Evolutionary conservation across 2,888 invertebrate species (phyloP).

Genomic region (Ctena decussata): DNA sequence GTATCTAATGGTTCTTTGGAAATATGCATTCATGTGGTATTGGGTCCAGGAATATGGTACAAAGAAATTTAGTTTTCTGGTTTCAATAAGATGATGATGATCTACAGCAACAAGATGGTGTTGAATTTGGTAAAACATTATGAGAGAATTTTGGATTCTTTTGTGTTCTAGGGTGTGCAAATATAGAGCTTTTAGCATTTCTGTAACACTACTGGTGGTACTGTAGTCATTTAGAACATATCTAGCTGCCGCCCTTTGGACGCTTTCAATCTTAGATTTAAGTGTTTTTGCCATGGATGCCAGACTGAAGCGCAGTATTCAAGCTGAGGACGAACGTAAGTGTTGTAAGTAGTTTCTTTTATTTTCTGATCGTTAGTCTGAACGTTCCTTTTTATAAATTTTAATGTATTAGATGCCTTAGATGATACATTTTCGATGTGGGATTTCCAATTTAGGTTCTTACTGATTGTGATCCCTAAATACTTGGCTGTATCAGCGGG

Average conservation of each 20-base stretch:
- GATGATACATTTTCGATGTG: slow-evolving; percentile 1
- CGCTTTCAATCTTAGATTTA: not conserved
- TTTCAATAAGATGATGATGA: slow-evolving; percentile 11
- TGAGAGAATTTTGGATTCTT: not conserved
- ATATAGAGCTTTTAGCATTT: slow-evolving; percentile 15
- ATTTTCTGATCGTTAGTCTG: slow-evolving; percentile 12
- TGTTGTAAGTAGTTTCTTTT: slow-evolving; percentile 23
- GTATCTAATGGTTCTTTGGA: slow-evolving; percentile 17
- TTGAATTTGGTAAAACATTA: slow-evolving; percentile 17
- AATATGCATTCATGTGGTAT: slow-evolving; percentile 18
- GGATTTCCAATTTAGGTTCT: slow-evolving; percentile 1
- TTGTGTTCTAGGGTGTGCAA: slow-evolving; percentile 9
- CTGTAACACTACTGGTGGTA: not conserved
- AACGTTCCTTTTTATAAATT: not conserved
- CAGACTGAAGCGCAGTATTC: slow-evolving; percentile 15
- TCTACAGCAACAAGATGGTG: slow-evolving; percentile 7
- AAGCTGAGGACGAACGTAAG: slow-evolving; percentile 19
- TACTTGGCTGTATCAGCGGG: slow-evolving; percentile 15
- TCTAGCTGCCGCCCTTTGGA: slow-evolving; percentile 15
- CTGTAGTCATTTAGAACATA: slow-evolving; percentile 18
- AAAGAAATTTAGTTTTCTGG: slow-evolving; percentile 7
- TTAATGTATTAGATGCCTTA: not conserved
- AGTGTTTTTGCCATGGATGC: slow-evolving; percentile 18
- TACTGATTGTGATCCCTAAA: slow-evolving; percentile 7
- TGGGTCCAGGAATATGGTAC: slow-evolving; percentile 17